phyloP scores from a whole-genome alignment of 2,113 vertebrate species.

The Cyphomyrus plagiostoma region DNA sequence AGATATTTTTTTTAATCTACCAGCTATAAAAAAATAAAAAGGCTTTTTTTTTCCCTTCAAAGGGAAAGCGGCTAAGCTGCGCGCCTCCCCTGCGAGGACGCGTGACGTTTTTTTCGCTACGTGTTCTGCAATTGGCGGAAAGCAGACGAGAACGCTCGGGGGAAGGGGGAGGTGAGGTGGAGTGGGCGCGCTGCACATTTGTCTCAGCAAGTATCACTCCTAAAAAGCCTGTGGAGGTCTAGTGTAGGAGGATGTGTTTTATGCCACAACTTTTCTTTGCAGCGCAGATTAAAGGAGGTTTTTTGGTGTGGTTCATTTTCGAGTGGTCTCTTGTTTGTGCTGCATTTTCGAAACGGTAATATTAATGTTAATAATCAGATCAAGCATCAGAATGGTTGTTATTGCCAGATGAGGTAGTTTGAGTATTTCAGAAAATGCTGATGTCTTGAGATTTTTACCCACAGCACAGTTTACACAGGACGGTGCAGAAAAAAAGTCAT shows the following conservation, averaged over 20 bases:
- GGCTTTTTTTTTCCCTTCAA: conserved; percentile 42
- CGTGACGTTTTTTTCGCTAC: conserved; percentile 44
- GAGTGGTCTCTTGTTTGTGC: not conserved
- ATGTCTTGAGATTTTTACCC: not conserved
- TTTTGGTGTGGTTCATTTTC: not conserved
- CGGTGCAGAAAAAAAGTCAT: not conserved
- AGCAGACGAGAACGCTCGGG: not conserved
- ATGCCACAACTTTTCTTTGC: not conserved
- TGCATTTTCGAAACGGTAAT: not conserved
- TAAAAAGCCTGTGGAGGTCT: not conserved
- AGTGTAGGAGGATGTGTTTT: not conserved
- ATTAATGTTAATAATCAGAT: not conserved
- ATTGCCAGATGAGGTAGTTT: not conserved
- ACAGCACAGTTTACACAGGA: not conserved
- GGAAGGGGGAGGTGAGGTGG: not conserved
- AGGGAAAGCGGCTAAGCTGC: conserved; percentile 51
- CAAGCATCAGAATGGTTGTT: not conserved
- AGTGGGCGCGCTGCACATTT: not conserved
- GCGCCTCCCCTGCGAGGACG: conserved; percentile 30
- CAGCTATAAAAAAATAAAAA: conserved; percentile 47
- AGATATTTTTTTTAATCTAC: conserved; percentile 30
- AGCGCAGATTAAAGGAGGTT: not conserved
- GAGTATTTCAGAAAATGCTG: not conserved
- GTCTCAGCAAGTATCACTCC: not conserved
- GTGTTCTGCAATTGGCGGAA: conserved; percentile 48